Conservation (phyloP, 2,888 invertebrate genomes). For the Lithophane ornitopus region DNA sequence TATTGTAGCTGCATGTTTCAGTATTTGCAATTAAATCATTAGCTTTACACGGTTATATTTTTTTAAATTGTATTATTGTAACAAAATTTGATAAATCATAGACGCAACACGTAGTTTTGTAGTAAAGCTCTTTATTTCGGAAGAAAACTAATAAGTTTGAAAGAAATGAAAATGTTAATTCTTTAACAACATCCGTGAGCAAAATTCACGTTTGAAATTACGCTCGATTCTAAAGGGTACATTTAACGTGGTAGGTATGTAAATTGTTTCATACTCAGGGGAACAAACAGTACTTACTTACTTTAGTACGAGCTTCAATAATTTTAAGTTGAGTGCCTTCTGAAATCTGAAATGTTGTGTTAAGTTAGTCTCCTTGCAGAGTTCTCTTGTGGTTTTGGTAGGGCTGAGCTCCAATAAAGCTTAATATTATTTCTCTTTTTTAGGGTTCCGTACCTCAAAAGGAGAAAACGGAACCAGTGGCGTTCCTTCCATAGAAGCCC, state of each 20-base stretch:
- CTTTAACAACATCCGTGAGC: neutral
- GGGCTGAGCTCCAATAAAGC: neutral
- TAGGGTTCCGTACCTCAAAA: neutral
- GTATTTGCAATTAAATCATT: too few species aligned
- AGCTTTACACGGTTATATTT: too few species aligned
- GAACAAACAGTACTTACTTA: conserved; percentile 8
- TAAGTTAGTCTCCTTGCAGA: conserved; percentile 1
- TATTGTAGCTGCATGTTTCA: too few species aligned
- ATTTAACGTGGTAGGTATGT: conserved; percentile 19
- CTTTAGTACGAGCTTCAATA: conserved; percentile 16
- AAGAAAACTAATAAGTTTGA: neutral
- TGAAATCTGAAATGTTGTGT: conserved; percentile 17
- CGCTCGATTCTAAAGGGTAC: neutral
- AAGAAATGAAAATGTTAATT: neutral
- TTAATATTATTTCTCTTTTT: conserved; percentile 9
- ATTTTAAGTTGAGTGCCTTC: conserved; percentile 14
- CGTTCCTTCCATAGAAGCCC: too few species aligned
- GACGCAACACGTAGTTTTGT: too few species aligned
- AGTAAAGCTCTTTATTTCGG: neutral
- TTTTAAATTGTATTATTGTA: too few species aligned
- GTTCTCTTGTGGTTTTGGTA: conserved; percentile 16
- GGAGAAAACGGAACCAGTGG: too few species aligned
- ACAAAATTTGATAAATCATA: too few species aligned
- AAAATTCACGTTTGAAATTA: conserved; percentile 12
- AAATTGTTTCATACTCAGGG: conserved; percentile 46